phyloP scores from a whole-genome alignment of 1,140 invertebrate species.

The Solenopsis invicta region DNA sequence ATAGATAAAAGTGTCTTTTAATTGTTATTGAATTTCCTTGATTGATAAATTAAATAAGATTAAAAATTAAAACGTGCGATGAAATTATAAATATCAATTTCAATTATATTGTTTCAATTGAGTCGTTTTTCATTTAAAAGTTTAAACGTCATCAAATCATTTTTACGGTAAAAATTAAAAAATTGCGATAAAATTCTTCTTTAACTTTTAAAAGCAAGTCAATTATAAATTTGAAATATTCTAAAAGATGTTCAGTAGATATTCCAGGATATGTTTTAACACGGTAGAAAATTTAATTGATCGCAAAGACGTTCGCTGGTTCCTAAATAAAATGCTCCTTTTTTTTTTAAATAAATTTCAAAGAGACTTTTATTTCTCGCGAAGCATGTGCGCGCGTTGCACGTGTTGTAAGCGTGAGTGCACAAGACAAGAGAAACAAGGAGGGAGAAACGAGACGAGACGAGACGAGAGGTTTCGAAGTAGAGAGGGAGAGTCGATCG shows the following conservation, averaged over 20 bases:
- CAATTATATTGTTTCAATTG: not conserved
- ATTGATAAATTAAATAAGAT: not conserved
- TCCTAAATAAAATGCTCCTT: not conserved
- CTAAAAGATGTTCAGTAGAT: not conserved
- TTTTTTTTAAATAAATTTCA: not conserved
- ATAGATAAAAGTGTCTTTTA: constrained; percentile 10
- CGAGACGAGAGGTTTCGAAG: constrained; percentile 1
- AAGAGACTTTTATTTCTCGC: constrained; percentile 11
- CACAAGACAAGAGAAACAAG: constrained; percentile 1
- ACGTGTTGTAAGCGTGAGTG: constrained; percentile 19
- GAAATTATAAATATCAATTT: not conserved
- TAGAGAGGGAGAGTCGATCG: constrained; percentile 15
- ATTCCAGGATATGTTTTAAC: not conserved
- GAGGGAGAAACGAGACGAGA: not conserved
- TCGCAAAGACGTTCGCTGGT: not conserved
- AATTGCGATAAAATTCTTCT: not conserved
- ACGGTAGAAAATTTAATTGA: not conserved
- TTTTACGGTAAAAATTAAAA: not conserved
- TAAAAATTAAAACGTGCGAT: not conserved
- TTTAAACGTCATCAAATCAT: not conserved
- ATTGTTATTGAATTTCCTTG: no score
- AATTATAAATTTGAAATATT: not conserved
- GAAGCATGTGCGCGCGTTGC: constrained; percentile 29
- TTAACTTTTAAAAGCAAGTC: not conserved
- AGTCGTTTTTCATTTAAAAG: not conserved